Evolutionary conservation across 2,797 vertebrate species (phyloP), one percentile per base, ranked within the genome.

Genomic region (Sebastes trivittatus): DNA sequence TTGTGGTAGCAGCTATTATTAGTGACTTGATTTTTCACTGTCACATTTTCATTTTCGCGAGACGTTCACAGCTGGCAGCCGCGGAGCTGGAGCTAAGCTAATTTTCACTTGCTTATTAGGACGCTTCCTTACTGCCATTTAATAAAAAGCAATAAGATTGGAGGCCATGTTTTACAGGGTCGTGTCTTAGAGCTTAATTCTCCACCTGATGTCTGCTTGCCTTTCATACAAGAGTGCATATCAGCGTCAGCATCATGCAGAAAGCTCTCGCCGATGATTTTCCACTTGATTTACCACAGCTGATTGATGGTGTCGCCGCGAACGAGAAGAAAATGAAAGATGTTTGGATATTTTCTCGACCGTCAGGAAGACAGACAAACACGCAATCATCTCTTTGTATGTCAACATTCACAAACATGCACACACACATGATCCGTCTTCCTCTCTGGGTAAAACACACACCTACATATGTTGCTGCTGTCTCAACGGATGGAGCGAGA

Each of bases 271-370:
- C 63, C 4, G 5, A 78, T 87, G 72, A 83, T 89, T 90, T 87
- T 88, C 87, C 87, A 66, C 86, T 86, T 89, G 87, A 91, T 91
- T 92, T 87, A 85, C 25, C 86, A 56, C 81, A 66, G 82, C 82
- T 93, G 91, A 91, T 89, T 87, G 88, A 92, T 91, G 85, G 75
- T 16, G 66, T 63, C 36, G 32, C 74, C 67, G 59, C 65, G 68
- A 83, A 88, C 27, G 60, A 82, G 83, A 61, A 46, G 56, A 82
- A 87, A 87, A 87, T 90, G 83, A 87, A 83, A 88, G 77, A 92
- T 85, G 72, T 78, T 81, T 65, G 61, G 58, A 14, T 71, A 42
- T 64, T 75, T 64, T 25, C 49, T 11, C 3, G 1, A 63, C 68
- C 63, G 25, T 52, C n/a, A 1, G 52, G 52, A 22, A n/a, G 56